A percentile compares a stretch with the other conserved stretches of the same genome.
Evolutionary conservation across 23 tunicate genomes (phyloP).

Genomic region (Diplosoma virens): DNA sequence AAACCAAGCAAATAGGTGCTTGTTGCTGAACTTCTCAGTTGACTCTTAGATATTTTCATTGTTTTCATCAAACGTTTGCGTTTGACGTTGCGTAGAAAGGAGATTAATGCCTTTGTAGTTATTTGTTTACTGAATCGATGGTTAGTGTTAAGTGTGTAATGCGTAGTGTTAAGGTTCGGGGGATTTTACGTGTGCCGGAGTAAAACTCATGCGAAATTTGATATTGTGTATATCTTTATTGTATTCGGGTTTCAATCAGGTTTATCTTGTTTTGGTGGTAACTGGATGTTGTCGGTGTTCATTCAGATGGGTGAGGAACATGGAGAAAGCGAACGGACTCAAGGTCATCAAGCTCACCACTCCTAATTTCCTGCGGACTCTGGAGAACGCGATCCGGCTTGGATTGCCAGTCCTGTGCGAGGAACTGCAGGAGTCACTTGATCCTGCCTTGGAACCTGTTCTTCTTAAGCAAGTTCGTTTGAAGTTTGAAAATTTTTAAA

Average conservation of each 20-base stretch:
- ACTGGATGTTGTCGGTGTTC: no score
- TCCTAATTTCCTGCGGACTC: slow-evolving; percentile 73
- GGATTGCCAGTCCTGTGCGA: slow-evolving; percentile 91
- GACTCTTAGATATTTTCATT: background rate
- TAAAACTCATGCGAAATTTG: no score
- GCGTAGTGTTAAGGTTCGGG: no score
- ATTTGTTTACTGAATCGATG: no score
- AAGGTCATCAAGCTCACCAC: slow-evolving; percentile 79
- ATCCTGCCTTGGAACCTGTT: slow-evolving; percentile 94
- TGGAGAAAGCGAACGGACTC: slow-evolving; percentile 73
- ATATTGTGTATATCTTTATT: background rate
- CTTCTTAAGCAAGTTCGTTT: slow-evolving; percentile 64
- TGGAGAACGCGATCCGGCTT: slow-evolving; percentile 78
- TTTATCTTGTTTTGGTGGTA: background rate
- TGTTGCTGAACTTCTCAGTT: background rate
- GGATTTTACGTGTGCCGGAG: no score
- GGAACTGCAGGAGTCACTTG: slow-evolving; percentile 80
- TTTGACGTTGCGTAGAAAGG: no score
- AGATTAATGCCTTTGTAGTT: no score
- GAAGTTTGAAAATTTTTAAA: no score
- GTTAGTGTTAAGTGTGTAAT: no score
- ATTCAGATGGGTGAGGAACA: slow-evolving; percentile 92
- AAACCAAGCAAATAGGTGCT: slow-evolving; percentile 91
- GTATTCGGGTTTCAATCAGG: background rate
- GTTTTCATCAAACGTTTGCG: no score